Conservation (phyloP, 2,888 invertebrate species). For the Pristionchus exspectatus region DNA sequence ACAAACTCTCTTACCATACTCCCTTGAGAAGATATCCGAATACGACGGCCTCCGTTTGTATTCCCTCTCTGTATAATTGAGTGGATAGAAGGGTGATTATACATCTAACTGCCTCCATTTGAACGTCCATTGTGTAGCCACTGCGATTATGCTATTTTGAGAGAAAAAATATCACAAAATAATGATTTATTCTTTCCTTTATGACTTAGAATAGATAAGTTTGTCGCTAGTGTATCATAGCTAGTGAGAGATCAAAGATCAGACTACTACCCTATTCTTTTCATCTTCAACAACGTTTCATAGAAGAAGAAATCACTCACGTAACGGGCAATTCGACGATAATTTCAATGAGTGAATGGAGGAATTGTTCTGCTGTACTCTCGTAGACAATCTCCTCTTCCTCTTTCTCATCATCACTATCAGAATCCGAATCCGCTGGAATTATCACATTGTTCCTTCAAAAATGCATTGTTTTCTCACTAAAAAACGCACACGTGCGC, state of each 20-base stretch:
- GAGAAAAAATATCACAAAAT: neutral
- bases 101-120: conserved; percentile 80
- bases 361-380: conserved; percentile 85
- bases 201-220: too few relatives aligned
- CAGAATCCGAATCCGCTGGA: neutral
- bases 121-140: conserved; percentile 73
- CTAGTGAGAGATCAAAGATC: neutral
- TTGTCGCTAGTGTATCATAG: too few relatives aligned
- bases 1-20: conserved; percentile 59
- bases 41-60: conserved; percentile 79
- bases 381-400: conserved; percentile 74
- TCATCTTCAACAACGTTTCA: neutral
- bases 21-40: conserved; percentile 79
- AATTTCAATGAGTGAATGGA: conserved; percentile 88
- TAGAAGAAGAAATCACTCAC: conserved; percentile 81
- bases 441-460: neutral
- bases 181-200: too few relatives aligned
- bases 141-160: conserved; percentile 62
- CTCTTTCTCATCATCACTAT: conserved; percentile 56
- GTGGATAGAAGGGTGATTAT: conserved; percentile 80
- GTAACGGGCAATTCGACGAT: conserved; percentile 88
- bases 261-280: neutral
- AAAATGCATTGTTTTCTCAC: neutral
- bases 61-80: conserved; percentile 81
- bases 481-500: too few relatives aligned